phyloP scores from a whole-genome alignment of 2,797 vertebrate genomes.

The Staurois parvus region DNA sequence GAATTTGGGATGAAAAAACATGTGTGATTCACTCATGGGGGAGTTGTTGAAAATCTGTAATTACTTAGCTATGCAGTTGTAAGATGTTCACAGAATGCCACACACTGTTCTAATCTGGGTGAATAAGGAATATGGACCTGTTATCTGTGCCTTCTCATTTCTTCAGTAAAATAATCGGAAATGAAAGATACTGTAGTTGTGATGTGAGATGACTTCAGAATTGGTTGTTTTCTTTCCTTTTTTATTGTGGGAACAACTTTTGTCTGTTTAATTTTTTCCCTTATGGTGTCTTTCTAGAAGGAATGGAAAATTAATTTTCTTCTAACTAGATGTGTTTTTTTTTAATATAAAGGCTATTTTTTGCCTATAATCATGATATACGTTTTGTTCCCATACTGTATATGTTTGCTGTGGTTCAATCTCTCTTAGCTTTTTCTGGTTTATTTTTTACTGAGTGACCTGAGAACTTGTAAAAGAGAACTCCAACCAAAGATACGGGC shows the following conservation, averaged over 20 bases:
- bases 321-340: too few relatives aligned
- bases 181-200: neutral
- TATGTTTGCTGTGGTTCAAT: too few relatives aligned
- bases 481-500: too few relatives aligned
- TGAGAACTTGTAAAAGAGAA: too few relatives aligned
- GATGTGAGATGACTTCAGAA: neutral
- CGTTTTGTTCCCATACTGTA: too few relatives aligned
- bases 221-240: neutral
- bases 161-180: neutral
- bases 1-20: slow-evolving; percentile 50
- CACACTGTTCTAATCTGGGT: slow-evolving; percentile 11
- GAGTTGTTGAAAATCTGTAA: slow-evolving; percentile 46
- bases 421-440: too few relatives aligned
- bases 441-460: too few relatives aligned
- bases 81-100: slow-evolving; percentile 18
- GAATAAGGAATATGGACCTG: slow-evolving; percentile 12
- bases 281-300: neutral
- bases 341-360: neutral
- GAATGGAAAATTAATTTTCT: slow-evolving; percentile 2
- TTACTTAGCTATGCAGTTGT: slow-evolving; percentile 48
- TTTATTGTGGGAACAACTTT: neutral
- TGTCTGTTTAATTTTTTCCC: neutral
- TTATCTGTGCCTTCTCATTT: neutral
- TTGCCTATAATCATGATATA: neutral
- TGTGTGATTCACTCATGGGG: slow-evolving; percentile 34